Percentiles rank a stretch among this genome's conserved stretches.
Evolutionary conservation across 1,140 invertebrate species (phyloP).

Genomic region (Xylocopa sonorina): DNA sequence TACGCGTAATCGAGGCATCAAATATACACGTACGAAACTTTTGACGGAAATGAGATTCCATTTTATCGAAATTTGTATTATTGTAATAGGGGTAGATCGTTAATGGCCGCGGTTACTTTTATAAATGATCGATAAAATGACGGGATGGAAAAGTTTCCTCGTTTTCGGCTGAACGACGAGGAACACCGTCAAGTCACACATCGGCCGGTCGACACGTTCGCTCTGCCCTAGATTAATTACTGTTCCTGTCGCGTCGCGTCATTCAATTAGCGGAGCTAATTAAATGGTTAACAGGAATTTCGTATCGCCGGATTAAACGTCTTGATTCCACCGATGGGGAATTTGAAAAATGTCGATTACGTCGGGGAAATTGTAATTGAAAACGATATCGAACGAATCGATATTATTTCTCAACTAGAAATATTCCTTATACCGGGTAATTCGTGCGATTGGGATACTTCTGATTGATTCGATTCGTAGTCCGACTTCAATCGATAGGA

Average conservation of each 20-base stretch:
- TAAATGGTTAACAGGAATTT: slow-evolving; percentile 10
- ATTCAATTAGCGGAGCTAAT: slow-evolving; percentile 4
- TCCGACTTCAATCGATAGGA: background rate
- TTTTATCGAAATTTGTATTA: background rate
- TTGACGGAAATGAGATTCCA: no score
- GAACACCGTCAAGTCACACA: background rate
- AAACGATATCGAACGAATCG: background rate
- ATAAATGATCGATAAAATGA: background rate
- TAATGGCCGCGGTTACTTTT: background rate
- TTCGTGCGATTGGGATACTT: no score
- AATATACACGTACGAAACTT: background rate
- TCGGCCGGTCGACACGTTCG: no score
- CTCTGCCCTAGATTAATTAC: slow-evolving; percentile 9
- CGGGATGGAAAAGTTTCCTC: background rate
- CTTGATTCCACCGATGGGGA: background rate
- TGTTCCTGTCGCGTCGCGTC: background rate
- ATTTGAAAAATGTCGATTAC: background rate
- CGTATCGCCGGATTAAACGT: background rate
- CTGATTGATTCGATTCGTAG: background rate
- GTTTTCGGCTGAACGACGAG: background rate
- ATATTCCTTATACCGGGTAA: no score
- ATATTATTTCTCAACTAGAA: no score
- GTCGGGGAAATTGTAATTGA: background rate
- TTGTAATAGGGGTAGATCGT: background rate
- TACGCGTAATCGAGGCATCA: background rate